Evolutionary conservation across 2,113 vertebrate genomes (phyloP).

Genomic region (Pluvialis apricaria): DNA sequence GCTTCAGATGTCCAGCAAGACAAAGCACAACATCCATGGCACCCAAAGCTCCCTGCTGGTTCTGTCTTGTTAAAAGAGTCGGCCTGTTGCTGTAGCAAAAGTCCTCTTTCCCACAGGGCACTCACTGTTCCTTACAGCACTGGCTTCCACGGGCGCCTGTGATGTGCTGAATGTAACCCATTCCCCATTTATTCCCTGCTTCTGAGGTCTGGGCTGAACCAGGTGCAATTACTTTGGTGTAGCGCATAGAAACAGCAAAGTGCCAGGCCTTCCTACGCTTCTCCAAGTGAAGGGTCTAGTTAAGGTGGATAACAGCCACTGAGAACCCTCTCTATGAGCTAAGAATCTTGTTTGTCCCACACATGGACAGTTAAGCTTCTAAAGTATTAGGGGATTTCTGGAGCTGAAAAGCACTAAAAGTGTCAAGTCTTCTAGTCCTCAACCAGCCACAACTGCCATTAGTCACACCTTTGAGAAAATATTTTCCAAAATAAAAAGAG

Average conservation of each 20-base stretch:
- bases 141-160: not conserved
- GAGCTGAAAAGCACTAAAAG: not conserved
- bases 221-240: not conserved
- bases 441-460: not conserved
- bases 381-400: not conserved
- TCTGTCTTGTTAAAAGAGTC: not conserved
- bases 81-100: not conserved
- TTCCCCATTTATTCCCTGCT: not conserved
- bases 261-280: fast-evolving
- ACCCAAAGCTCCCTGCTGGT: not conserved
- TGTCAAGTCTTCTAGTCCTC: not conserved
- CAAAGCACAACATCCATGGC: not conserved
- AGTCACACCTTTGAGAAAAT: not conserved
- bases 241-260: not conserved
- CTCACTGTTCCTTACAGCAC: not conserved
- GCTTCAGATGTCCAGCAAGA: not conserved
- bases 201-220: not conserved
- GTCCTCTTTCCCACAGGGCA: not conserved
- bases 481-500: not conserved
- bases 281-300: not conserved
- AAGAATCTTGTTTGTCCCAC: not conserved
- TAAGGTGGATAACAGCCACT: not conserved
- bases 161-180: not conserved
- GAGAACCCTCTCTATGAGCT: not conserved
- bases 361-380: not conserved